These are phyloP conservation scores for Otocyon megalotis DNA, from an alignment of 2,113 vertebrate genomes.

Conservation along the genomic window DNA sequence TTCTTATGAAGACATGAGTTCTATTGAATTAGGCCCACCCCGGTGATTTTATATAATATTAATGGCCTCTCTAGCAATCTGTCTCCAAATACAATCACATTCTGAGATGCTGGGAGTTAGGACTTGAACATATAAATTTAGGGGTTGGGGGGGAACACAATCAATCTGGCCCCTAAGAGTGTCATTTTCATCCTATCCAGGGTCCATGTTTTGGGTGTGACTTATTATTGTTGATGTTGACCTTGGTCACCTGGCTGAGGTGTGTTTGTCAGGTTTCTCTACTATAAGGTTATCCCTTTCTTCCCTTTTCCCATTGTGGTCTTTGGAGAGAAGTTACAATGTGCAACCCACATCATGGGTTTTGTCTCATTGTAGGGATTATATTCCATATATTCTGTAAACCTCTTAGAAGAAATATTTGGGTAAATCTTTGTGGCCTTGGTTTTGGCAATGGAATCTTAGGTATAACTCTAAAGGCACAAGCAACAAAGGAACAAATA, in stretches of 20 bases:
- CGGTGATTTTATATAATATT: not conserved
- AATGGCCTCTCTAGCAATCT: not conserved
- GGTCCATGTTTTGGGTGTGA: too few species aligned
- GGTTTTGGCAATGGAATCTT: conserved; percentile 19
- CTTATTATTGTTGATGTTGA: not conserved
- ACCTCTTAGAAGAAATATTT: not conserved
- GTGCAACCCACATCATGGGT: not conserved
- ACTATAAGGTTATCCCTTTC: not conserved
- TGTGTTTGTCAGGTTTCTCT: not conserved
- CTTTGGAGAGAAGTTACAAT: not conserved
- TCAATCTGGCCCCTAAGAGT: not conserved
- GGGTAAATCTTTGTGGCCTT: not conserved
- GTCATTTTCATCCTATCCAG: not conserved
- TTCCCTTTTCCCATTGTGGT: not conserved
- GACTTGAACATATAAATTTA: not conserved
- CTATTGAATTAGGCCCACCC: not conserved
- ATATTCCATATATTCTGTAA: not conserved
- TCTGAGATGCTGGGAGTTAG: not conserved
- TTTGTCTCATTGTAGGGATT: not conserved
- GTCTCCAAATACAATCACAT: not conserved
- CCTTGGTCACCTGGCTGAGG: not conserved
- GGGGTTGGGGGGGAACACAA: fast-evolving
- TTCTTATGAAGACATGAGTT: not conserved
- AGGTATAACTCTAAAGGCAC: not conserved
- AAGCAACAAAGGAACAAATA: not conserved